Base-by-base conservation (phyloP, 2,113 vertebrate genomes). In the Notiomystis cincta region DNA sequence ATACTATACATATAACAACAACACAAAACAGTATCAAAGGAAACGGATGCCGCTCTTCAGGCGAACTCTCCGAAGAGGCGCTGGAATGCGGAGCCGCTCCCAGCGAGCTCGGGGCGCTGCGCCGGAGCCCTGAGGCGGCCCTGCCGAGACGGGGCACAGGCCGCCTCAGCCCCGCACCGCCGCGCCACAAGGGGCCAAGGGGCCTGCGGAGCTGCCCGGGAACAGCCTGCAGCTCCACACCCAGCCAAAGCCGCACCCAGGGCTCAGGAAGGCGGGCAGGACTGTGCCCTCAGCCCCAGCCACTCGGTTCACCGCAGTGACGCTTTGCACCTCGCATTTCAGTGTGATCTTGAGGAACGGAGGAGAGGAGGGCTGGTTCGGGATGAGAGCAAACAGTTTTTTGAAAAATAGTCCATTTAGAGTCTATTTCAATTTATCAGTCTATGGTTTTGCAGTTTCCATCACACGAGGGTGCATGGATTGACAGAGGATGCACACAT, bases 51-150 rank as follows among this genome's bases (percentile, higher is more conserved):
- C 23, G 4, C 18, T 40, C 6, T 53, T 51, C 19, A 73, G 12
- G 8, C 15, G 30, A 75, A 25, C 38, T 31, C 53, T 23, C 25
- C 16, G 25, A n/a, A 70, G 17, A 7, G 0, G 2, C 23, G 10
- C 10, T 69, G n/a, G 44, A 58, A 27, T 18, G 15, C 2, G 2
- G 64, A 5, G 12, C 64, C 1, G 5, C 57, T 16, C 38, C 7
- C 7, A 3, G 11, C 3, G 1, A 48, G 40, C 4, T 0, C 38
- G 6, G 2, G 1, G 7, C 25, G 4, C 3, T 14, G 28, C 1
- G 4, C 35, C 61, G 10, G 10, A 35, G 60, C 18, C 48, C 1
- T 70, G 25, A 3, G 44, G 18, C 7, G 25, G 8, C 35, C n/a
- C 16, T 8, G 58, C 65, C 27, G 20, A 8, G 40, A 2, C 15